These are phyloP conservation scores for Rhyacichthys aspro DNA, from an alignment of 2,797 vertebrate species.

Conservation along the genomic window DNA sequence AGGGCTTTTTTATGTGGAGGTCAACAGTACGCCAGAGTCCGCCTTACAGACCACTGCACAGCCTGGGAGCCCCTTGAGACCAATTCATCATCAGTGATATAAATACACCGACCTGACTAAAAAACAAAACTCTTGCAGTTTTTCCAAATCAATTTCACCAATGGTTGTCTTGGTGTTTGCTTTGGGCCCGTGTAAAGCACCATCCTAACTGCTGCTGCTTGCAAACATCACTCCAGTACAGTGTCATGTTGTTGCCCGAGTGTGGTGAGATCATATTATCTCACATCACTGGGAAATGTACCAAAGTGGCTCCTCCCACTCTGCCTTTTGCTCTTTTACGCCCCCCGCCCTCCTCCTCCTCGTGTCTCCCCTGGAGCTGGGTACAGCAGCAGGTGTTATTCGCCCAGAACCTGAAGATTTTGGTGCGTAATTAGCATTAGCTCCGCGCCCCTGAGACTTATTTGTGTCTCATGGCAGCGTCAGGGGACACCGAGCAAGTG, in stretches of 20 bases:
- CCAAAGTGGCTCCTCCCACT: slow-evolving; percentile 66
- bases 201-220: slow-evolving; percentile 15
- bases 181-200: neutral
- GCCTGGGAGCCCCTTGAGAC: slow-evolving; percentile 2
- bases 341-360: slow-evolving; percentile 4
- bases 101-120: neutral
- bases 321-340: slow-evolving; percentile 50
- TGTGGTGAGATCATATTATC: slow-evolving; percentile 66
- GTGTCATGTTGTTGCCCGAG: slow-evolving; percentile 48
- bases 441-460: slow-evolving; percentile 53
- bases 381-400: slow-evolving; percentile 84
- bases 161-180: neutral
- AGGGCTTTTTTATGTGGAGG: slow-evolving; percentile 2
- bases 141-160: neutral
- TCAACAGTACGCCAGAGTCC: neutral
- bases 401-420: slow-evolving; percentile 70
- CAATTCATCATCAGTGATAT: neutral
- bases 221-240: slow-evolving; percentile 31
- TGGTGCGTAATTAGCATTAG: slow-evolving; percentile 66
- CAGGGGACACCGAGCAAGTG: slow-evolving; percentile 52
- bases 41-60: neutral
- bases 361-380: slow-evolving; percentile 18
- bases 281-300: slow-evolving; percentile 68
- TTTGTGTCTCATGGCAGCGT: slow-evolving; percentile 40
- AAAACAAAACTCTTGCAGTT: neutral